phyloP scores from a whole-genome alignment of 2,113 vertebrate genomes.

The Notothenia coriiceps region DNA sequence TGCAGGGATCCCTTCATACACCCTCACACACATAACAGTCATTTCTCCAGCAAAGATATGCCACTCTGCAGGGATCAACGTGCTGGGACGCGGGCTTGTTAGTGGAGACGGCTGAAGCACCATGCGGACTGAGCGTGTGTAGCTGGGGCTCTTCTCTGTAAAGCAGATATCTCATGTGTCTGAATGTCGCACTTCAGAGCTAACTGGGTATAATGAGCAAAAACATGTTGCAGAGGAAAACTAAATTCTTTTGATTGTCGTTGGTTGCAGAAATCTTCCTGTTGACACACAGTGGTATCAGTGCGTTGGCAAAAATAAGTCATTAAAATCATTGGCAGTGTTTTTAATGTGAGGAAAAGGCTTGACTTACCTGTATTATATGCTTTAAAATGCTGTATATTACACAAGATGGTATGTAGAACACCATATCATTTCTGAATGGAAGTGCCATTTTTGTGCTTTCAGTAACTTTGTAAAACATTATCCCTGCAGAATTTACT shows the following conservation, averaged over 20 bases:
- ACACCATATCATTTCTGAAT: not conserved
- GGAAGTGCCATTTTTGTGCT: not conserved
- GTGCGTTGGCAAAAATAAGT: not conserved
- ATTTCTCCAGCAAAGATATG: conserved; percentile 51
- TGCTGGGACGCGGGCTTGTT: conserved; percentile 53
- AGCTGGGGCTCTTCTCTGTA: conserved; percentile 5
- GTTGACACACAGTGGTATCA: conserved; percentile 14
- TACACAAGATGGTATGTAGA: not conserved
- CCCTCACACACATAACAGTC: conserved; percentile 42
- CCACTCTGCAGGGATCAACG: conserved; percentile 56
- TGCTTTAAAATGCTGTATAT: not conserved
- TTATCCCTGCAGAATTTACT: not conserved
- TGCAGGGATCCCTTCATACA: conserved; percentile 37
- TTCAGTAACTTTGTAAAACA: not conserved
- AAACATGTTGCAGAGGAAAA: conserved; percentile 48
- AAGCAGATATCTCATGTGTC: conserved; percentile 31
- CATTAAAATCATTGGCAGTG: not conserved
- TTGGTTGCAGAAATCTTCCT: not conserved
- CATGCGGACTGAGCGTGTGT: conserved; percentile 17
- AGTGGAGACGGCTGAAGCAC: conserved; percentile 31
- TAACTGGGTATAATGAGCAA: conserved; percentile 66
- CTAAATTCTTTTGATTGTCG: conserved; percentile 42
- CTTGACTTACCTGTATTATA: not conserved
- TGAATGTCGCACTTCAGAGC: conserved; percentile 58
- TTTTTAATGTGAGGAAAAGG: not conserved